Evolutionary conservation across 1,140 invertebrate genomes (phyloP), one percentile per base, ranked within the genome.

Genomic region (Eciton burchellii): DNA sequence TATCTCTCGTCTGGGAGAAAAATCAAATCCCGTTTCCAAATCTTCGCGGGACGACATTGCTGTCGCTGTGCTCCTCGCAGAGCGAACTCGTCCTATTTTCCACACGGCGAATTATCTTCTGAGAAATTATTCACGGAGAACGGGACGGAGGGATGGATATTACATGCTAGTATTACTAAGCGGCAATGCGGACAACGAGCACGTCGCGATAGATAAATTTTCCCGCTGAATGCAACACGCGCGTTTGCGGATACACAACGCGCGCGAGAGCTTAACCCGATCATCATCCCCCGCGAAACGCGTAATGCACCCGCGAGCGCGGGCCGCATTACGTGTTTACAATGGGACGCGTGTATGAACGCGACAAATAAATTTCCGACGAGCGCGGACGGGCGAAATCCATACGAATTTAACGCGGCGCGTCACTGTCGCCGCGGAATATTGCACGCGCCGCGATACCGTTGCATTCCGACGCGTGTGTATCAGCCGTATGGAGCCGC

Each of bases 341-440:
- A 77, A 77, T 65, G 47, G 60, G 16, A 56, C 41, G 73, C 73
- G 43, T 26, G 60, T 77, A 60, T 77, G 66, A 77, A 66, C 47
- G 73, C 60, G 73, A 77, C 73, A 77, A 77, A 77, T 77, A 77
- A 77, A 77, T 77, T 77, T 77, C 73, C 73, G 73, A 77, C 72
- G 57, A 74, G 72, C 72, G 57, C 57, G n/a, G 71, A 74, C 73
- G 59, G 35, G 72, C 72, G 73, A 54, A 65, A 77, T 77, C 29
- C 73, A 63, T 26, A 59, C 63, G 73, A 77, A 77, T 77, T 77
- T 77, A 77, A 63, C 73, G 73, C 73, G 73, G 6, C 60, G 73
- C 73, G 73, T 77, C 73, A 77, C 73, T 26, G 73, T 77, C 73
- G 73, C 66, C 73, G 73, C 73, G 66, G 65, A 77, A 77, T 77